These are phyloP conservation scores for Entomobrya proxima DNA, from an alignment of 2,888 invertebrate species.

Conservation along the genomic window DNA sequence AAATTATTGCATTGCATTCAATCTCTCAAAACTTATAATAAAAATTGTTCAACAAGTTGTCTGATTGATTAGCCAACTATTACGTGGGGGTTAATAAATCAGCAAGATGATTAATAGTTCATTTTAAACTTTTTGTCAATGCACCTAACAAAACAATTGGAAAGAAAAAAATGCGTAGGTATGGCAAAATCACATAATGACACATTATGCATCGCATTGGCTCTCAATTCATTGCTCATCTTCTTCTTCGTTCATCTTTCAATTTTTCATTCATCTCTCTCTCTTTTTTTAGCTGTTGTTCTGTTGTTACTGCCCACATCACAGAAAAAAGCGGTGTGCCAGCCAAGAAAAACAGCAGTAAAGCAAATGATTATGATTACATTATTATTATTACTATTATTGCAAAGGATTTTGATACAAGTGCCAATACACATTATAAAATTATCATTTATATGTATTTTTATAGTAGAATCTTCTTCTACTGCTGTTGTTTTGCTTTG, in stretches of 20 bases:
- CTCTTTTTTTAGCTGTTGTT: background rate
- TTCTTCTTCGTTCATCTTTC: too few relatives aligned
- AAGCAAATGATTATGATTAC: background rate
- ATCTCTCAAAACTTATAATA: background rate
- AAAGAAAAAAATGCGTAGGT: background rate
- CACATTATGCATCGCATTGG: too few relatives aligned
- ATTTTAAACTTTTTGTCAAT: too few relatives aligned
- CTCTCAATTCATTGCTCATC: constrained; percentile 38
- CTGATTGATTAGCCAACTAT: constrained; percentile 37
- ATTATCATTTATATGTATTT: constrained; percentile 1
- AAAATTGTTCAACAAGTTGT: background rate
- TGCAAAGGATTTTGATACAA: too few relatives aligned
- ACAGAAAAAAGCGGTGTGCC: background rate
- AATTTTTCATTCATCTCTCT: constrained; percentile 23
- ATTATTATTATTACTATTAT: constrained; percentile 18
- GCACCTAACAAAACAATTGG: too few relatives aligned
- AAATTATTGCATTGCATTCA: background rate
- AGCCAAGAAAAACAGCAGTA: background rate
- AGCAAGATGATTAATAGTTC: background rate
- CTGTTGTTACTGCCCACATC: background rate
- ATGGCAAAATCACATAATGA: background rate
- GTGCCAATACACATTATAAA: constrained; percentile 48
- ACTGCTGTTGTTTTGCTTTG: background rate
- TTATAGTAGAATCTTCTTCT: constrained; percentile 38
- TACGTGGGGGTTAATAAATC: constrained; percentile 3